These are phyloP conservation scores for Melanocharis versteri DNA, from an alignment of 2,113 vertebrate species.

Conservation along the genomic window DNA sequence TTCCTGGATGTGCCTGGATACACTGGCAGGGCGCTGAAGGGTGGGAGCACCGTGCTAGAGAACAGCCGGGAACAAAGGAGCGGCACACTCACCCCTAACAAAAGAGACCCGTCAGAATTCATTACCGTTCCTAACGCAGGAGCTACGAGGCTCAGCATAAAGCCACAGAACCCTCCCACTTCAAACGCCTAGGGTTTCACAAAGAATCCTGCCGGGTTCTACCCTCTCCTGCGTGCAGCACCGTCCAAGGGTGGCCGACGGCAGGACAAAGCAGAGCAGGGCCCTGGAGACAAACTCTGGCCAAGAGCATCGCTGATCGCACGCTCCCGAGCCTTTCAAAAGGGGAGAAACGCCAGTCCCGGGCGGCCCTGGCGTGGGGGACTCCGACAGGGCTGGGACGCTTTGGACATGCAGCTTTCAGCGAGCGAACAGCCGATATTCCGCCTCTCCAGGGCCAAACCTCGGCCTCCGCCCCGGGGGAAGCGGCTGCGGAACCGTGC, in stretches of 20 bases:
- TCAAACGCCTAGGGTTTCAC: not conserved
- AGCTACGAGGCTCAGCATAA: not conserved
- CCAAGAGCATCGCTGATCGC: fast-evolving
- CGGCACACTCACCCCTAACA: not conserved
- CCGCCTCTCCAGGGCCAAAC: too few species aligned
- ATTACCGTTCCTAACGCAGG: not conserved
- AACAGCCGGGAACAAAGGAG: not conserved
- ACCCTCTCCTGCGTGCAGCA: not conserved
- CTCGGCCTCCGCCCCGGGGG: not conserved
- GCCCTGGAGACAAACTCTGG: fast-evolving
- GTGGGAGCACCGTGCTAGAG: not conserved
- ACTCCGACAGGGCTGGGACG: fast-evolving
- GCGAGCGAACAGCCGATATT: fast-evolving
- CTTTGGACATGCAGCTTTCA: not conserved
- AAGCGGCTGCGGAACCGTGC: not conserved
- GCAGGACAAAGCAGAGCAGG: not conserved
- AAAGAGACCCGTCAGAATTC: not conserved
- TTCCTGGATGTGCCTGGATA: fast-evolving
- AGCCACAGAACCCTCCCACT: not conserved
- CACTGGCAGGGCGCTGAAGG: not conserved
- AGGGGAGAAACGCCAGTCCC: fast-evolving
- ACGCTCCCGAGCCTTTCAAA: fast-evolving
- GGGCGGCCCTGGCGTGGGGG: fast-evolving
- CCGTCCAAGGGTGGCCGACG: fast-evolving
- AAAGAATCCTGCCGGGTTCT: fast-evolving